These are phyloP conservation scores for Pantelozetes paolii DNA, from an alignment of 2,888 invertebrate genomes.

Conservation along the genomic window DNA sequence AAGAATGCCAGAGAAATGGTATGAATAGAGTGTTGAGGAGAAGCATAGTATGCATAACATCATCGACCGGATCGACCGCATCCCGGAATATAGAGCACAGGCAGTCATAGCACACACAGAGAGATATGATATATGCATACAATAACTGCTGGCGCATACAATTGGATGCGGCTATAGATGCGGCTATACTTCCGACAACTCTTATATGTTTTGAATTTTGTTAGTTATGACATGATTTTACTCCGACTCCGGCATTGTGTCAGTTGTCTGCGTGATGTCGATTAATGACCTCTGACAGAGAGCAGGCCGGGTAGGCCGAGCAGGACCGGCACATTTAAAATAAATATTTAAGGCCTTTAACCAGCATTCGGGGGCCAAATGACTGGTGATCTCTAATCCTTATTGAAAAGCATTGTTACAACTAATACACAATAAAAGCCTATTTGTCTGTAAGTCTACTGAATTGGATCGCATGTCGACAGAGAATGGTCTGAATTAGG, in stretches of 20 bases:
- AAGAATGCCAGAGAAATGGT: slow-evolving; percentile 1
- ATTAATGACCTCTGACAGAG: slow-evolving; percentile 31
- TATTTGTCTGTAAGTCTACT: slow-evolving; percentile 24
- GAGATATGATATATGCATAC: neutral
- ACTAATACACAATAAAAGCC: slow-evolving; percentile 14
- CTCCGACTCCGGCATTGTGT: neutral
- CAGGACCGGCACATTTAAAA: slow-evolving; percentile 17
- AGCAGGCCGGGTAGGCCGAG: slow-evolving; percentile 19
- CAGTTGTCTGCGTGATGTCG: slow-evolving; percentile 32
- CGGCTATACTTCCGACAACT: slow-evolving; percentile 20
- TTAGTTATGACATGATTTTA: slow-evolving; percentile 2
- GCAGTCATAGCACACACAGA: neutral
- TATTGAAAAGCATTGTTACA: slow-evolving; percentile 13
- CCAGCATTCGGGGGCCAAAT: slow-evolving; percentile 20
- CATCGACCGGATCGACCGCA: neutral
- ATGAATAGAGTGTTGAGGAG: neutral
- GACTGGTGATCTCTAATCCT: slow-evolving; percentile 20
- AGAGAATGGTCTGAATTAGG: neutral
- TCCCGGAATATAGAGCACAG: neutral
- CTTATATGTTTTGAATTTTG: slow-evolving; percentile 15
- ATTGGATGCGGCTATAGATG: slow-evolving; percentile 26
- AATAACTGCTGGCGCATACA: slow-evolving; percentile 21
- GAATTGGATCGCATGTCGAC: slow-evolving; percentile 15
- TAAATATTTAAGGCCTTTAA: slow-evolving; percentile 34
- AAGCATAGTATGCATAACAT: neutral